A percentile compares a stretch with the other conserved stretches of the same genome.
phyloP scores from a whole-genome alignment of 2,797 vertebrate species.

The Dendrocincla tyrannina region DNA sequence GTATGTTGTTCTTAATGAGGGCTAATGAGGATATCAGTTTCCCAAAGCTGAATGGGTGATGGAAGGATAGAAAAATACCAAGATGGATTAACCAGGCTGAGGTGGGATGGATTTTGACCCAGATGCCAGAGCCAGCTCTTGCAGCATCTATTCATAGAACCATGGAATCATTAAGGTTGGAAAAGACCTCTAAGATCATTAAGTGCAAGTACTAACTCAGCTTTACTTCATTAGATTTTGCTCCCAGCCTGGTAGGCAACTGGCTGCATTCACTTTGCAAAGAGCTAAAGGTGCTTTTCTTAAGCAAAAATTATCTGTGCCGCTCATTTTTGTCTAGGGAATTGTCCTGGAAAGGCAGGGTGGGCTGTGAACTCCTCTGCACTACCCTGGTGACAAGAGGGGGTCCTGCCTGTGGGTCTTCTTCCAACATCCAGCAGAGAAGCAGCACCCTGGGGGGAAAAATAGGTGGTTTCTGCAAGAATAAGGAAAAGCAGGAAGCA shows the following conservation, averaged over 20 bases:
- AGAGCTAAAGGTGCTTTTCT: neutral
- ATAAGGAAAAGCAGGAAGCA: neutral
- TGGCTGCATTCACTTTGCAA: neutral
- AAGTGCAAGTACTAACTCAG: neutral
- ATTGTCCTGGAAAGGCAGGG: neutral
- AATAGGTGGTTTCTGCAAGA: neutral
- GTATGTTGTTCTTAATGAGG: neutral
- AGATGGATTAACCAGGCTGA: neutral
- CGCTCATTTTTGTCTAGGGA: neutral
- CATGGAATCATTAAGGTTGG: neutral
- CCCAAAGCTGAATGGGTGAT: neutral
- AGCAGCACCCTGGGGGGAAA: neutral
- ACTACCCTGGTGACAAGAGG: neutral
- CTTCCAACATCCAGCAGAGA: neutral
- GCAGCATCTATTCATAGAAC: neutral
- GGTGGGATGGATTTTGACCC: neutral
- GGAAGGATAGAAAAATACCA: neutral
- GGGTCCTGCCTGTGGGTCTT: neutral
- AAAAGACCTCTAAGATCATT: neutral
- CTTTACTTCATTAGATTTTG: neutral
- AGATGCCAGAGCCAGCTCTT: neutral
- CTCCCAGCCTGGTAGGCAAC: neutral
- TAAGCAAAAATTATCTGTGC: neutral
- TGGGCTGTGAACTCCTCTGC: neutral
- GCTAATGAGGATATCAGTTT: conserved; percentile 15